Percentiles rank a stretch among this genome's conserved stretches.
These are phyloP conservation scores for Vulpes ferrilata DNA, from an alignment of 2,113 vertebrate genomes.

Conservation along the genomic window DNA sequence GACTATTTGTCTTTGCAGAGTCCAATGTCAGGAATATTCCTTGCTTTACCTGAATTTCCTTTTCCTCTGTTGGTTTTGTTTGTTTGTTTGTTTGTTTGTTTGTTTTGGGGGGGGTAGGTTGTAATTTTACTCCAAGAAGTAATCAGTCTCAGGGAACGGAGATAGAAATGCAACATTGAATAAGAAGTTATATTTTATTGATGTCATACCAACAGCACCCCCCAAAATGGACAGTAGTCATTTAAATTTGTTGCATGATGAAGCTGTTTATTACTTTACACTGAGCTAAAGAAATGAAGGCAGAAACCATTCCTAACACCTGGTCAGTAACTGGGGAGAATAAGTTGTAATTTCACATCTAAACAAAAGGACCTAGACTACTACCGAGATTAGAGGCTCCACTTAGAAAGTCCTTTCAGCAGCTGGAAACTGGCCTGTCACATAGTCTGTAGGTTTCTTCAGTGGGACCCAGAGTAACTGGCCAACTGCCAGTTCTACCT, in stretches of 20 bases:
- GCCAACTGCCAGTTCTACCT: constrained; percentile 49
- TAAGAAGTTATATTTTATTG: constrained; percentile 67
- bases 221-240: constrained; percentile 36
- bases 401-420: neutral
- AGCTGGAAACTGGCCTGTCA: neutral
- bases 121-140: neutral
- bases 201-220: neutral
- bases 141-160: constrained; percentile 55
- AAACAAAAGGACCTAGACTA: constrained; percentile 30
- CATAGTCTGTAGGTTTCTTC: neutral
- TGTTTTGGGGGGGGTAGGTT: neutral
- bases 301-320: constrained; percentile 54
- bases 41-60: constrained; percentile 69
- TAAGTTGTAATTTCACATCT: constrained; percentile 55
- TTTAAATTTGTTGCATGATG: constrained; percentile 53
- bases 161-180: constrained; percentile 7
- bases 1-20: constrained; percentile 57
- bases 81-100: constrained; percentile 31
- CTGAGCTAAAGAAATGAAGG: constrained; percentile 51
- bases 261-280: constrained; percentile 56
- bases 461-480: neutral
- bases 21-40: constrained; percentile 66
- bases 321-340: constrained; percentile 46
- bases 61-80: constrained; percentile 11
- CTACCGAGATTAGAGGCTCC: neutral